These are phyloP conservation scores for Polypterus bichir DNA, from an alignment of 2,113 vertebrate species.

Conservation along the genomic window DNA sequence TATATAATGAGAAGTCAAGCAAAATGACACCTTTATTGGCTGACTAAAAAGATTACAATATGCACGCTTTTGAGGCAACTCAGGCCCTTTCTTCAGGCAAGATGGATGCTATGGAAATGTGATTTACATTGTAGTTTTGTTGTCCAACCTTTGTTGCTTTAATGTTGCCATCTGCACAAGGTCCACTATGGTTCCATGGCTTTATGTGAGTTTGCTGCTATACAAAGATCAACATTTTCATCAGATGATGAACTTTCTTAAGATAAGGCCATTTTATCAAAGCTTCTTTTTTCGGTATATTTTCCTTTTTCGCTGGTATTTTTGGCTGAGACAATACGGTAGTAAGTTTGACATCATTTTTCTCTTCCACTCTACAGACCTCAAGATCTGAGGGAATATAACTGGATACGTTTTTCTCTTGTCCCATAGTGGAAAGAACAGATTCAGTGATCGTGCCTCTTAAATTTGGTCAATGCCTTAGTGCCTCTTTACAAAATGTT, in stretches of 20 bases:
- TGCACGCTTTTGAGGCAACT: too few relatives aligned
- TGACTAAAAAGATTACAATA: too few relatives aligned
- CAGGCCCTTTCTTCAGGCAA: too few relatives aligned
- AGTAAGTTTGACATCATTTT: slow-evolving; percentile 4
- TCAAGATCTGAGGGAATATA: slow-evolving; percentile 9
- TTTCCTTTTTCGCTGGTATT: slow-evolving; percentile 7
- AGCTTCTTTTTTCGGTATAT: too few relatives aligned
- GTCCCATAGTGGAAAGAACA: slow-evolving; percentile 8
- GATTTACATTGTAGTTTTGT: too few relatives aligned
- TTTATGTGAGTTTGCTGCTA: slow-evolving; percentile 5
- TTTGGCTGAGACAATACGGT: slow-evolving; percentile 6
- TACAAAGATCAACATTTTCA: slow-evolving; percentile 2
- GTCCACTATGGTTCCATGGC: slow-evolving; percentile 9
- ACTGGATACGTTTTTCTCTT: background rate
- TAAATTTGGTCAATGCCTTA: background rate
- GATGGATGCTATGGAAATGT: too few relatives aligned
- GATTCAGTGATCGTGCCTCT: slow-evolving; percentile 5
- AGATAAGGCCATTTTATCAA: background rate
- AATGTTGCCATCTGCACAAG: too few relatives aligned
- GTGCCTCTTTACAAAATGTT: background rate
- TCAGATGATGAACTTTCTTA: background rate
- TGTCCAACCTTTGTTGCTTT: too few relatives aligned
- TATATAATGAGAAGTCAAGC: too few relatives aligned
- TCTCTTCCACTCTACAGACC: slow-evolving; percentile 9
- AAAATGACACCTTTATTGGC: too few relatives aligned